Conservation (phyloP, 2,113 vertebrate species). For the Phaethon lepturus region DNA sequence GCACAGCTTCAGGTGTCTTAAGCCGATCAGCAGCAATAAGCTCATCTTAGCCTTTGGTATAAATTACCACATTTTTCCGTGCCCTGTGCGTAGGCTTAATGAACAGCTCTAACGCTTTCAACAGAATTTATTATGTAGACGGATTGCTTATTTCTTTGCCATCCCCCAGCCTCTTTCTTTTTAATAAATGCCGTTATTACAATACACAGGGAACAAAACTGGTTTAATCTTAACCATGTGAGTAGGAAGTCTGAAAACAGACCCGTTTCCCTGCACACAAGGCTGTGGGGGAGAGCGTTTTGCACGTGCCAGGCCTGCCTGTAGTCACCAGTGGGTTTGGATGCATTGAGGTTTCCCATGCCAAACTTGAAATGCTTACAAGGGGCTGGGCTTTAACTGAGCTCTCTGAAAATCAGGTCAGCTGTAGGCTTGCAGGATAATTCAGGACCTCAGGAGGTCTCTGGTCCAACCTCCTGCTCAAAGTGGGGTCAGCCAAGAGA, state of each 20-base stretch:
- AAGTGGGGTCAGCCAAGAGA: background rate
- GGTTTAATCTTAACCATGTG: background rate
- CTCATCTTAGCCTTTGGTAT: background rate
- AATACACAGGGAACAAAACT: background rate
- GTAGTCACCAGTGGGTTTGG: background rate
- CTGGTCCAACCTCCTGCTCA: background rate
- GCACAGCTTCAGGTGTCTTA: constrained; percentile 9
- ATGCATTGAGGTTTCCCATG: background rate
- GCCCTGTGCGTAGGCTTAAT: background rate
- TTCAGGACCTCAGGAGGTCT: background rate
- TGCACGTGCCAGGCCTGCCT: background rate
- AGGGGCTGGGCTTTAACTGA: background rate
- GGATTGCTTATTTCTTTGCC: constrained; percentile 18
- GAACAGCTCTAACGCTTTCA: constrained; percentile 13
- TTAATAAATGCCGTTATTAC: constrained; percentile 14
- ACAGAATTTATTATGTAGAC: constrained; percentile 9
- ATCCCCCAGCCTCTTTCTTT: background rate
- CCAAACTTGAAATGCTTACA: background rate
- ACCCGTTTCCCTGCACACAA: background rate
- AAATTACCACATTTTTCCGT: background rate
- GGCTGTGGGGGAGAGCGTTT: background rate
- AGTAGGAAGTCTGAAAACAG: background rate
- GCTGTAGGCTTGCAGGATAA: background rate
- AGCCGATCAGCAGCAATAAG: background rate
- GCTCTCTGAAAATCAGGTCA: background rate